Percentiles rank a stretch among this genome's conserved stretches.
Evolutionary conservation across 92 coral and sea anemone genomes (phyloP).

Genomic region (Galaxea fascicularis): DNA sequence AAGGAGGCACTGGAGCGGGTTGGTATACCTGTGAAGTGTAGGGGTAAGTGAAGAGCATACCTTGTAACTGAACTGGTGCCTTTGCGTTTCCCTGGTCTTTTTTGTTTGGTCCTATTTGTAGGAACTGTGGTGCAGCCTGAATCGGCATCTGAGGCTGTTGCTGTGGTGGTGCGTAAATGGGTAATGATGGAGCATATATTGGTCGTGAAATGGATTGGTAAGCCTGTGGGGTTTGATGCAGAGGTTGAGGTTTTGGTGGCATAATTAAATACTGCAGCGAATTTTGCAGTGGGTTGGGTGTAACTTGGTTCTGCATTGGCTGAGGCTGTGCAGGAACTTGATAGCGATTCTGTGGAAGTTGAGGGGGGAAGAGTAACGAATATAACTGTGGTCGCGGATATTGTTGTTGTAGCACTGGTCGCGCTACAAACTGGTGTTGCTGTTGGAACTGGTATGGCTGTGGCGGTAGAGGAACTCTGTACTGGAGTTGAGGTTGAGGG

Average conservation of each 20-base stretch:
- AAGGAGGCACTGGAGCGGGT: slow-evolving; percentile 6
- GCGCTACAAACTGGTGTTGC: slow-evolving; percentile 23
- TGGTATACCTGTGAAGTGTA: slow-evolving; percentile 26
- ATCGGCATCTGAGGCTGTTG: slow-evolving; percentile 4
- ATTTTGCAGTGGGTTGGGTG: background rate
- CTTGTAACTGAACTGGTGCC: slow-evolving; percentile 38
- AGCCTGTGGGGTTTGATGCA: slow-evolving; percentile 19
- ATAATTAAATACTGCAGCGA: slow-evolving; percentile 10
- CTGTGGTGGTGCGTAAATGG: slow-evolving; percentile 12
- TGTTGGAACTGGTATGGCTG: slow-evolving; percentile 29
- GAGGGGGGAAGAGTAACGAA: slow-evolving; percentile 8
- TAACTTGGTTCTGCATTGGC: background rate
- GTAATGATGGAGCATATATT: slow-evolving; percentile 13
- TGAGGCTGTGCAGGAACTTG: slow-evolving; percentile 42
- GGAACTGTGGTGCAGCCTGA: slow-evolving; percentile 21
- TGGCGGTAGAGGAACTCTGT: slow-evolving; percentile 24
- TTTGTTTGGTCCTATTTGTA: slow-evolving; percentile 16
- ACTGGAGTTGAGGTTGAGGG: slow-evolving; percentile 2
- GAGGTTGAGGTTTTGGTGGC: slow-evolving; percentile 20
- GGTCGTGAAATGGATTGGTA: slow-evolving; percentile 45
- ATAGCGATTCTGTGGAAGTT: slow-evolving; percentile 13
- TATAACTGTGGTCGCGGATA: slow-evolving; percentile 5
- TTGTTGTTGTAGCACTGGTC: background rate
- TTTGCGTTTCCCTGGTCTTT: slow-evolving; percentile 25
- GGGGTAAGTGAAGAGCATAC: slow-evolving; percentile 26